These are phyloP conservation scores for Perdix hodgsoniae DNA, from an alignment of 2,797 vertebrate species.

Conservation along the genomic window DNA sequence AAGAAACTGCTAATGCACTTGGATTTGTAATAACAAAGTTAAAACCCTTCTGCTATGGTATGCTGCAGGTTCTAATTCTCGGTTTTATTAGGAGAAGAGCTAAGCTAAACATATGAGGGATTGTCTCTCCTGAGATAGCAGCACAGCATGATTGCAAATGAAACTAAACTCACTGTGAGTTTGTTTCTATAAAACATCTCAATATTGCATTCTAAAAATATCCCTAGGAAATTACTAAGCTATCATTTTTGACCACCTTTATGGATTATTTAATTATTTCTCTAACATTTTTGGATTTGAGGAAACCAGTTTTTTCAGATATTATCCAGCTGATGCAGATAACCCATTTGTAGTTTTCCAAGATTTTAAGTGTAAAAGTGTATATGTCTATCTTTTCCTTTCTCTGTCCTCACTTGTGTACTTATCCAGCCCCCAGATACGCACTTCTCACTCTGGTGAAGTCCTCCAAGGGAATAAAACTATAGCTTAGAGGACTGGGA, in stretches of 20 bases:
- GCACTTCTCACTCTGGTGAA: neutral
- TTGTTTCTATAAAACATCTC: neutral
- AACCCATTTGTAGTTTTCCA: neutral
- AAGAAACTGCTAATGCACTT: neutral
- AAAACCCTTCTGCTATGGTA: neutral
- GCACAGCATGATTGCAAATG: neutral
- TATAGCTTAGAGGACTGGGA: neutral
- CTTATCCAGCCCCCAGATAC: neutral
- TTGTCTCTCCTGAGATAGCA: constrained; percentile 23
- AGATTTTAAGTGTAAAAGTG: neutral
- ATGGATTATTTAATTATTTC: neutral
- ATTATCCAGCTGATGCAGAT: neutral
- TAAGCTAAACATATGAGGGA: neutral
- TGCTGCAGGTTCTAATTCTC: neutral
- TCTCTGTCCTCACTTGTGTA: neutral
- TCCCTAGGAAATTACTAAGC: neutral
- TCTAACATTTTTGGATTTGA: neutral
- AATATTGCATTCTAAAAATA: constrained; percentile 23
- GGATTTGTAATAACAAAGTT: constrained; percentile 22
- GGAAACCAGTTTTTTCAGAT: neutral
- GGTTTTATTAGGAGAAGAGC: neutral
- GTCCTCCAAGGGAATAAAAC: neutral
- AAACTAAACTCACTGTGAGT: neutral
- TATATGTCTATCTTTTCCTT: neutral
- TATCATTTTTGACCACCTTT: neutral